Conservation (phyloP, 2,888 invertebrate species). For the Vannuccia rotundouncinata region DNA sequence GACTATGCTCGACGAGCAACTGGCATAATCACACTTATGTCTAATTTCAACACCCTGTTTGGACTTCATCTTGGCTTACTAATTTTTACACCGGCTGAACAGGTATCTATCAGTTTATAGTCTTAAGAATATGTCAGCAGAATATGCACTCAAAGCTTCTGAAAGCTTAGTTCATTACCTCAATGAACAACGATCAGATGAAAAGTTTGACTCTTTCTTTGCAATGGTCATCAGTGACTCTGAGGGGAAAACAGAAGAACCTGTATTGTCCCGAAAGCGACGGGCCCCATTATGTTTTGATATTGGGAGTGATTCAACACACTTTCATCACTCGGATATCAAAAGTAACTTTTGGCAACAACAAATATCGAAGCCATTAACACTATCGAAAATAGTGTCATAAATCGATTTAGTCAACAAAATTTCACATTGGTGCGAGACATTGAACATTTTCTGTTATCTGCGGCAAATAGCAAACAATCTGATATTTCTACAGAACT, state of each 20-base stretch:
- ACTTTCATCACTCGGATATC: neutral
- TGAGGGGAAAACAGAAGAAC: neutral
- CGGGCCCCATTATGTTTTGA: neutral
- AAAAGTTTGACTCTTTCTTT: neutral
- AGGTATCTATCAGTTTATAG: constrained; percentile 17
- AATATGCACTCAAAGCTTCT: neutral
- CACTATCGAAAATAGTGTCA: neutral
- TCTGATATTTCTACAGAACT: neutral
- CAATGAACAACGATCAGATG: neutral
- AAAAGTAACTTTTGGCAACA: neutral
- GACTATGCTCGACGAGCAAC: neutral
- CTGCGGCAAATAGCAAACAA: neutral
- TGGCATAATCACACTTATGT: neutral
- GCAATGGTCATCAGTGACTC: neutral
- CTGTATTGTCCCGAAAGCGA: neutral
- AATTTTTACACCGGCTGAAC: constrained; percentile 21
- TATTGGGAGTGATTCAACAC: neutral
- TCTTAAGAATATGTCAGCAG: neutral
- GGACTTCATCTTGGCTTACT: neutral
- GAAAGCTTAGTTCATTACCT: neutral
- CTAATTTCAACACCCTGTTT: neutral
- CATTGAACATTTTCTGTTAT: neutral
- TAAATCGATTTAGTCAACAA: neutral
- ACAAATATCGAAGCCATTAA: neutral
- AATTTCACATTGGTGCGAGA: neutral